Percentiles rank a stretch among this genome's conserved stretches.
phyloP scores from a whole-genome alignment of 1,140 invertebrate species.

The Pseudomyrmex concolor region DNA sequence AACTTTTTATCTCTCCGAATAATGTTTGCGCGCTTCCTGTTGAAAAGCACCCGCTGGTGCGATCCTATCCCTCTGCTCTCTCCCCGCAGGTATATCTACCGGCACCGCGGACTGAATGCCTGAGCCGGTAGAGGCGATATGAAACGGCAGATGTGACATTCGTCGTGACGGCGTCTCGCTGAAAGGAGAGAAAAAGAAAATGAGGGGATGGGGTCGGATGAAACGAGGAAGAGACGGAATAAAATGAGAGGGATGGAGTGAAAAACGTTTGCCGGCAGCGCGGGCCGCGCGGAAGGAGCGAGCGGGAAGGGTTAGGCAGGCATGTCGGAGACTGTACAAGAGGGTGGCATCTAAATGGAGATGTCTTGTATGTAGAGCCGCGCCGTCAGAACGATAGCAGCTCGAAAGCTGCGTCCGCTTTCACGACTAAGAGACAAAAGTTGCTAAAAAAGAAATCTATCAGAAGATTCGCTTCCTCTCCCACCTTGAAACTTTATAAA shows the following conservation, averaged over 20 bases:
- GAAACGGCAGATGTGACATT: constrained; percentile 58
- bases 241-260: constrained; percentile 4
- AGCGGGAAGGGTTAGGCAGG: constrained; percentile 60
- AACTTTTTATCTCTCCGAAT: constrained; percentile 42
- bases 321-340: constrained; percentile 50
- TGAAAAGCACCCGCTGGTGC: background rate
- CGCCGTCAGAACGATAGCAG: constrained; percentile 77
- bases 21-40: constrained; percentile 33
- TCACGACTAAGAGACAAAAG: constrained; percentile 80
- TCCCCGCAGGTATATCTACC: constrained; percentile 16
- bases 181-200: constrained; percentile 54
- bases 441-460: constrained; percentile 82
- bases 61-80: no score
- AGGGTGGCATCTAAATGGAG: constrained; percentile 82
- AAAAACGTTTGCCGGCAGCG: constrained; percentile 51
- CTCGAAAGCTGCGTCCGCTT: constrained; percentile 75
- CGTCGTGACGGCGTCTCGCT: constrained; percentile 44
- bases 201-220: constrained; percentile 31
- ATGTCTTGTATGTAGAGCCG: constrained; percentile 83
- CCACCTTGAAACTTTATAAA: constrained; percentile 29
- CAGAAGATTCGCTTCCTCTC: constrained; percentile 63
- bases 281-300: background rate
- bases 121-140: constrained; percentile 38
- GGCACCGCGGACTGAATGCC: background rate
- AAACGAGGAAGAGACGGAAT: background rate